Conservation (phyloP, 2,888 invertebrate genomes). For the Stegophylla sp. region DNA sequence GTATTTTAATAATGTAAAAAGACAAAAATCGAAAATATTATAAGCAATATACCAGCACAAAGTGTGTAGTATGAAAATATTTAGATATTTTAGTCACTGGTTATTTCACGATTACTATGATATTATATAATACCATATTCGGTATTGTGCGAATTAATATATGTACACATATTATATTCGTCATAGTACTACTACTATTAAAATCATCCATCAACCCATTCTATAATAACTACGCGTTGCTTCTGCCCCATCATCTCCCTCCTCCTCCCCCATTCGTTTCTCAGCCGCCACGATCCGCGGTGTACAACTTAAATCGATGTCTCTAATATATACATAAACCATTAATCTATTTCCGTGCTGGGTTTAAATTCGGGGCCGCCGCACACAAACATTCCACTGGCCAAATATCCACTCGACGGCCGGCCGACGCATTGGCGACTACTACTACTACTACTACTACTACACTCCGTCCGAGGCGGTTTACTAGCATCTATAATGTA, state of each 20-base stretch:
- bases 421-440: slow-evolving; percentile 31
- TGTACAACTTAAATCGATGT: slow-evolving; percentile 25
- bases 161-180: slow-evolving; percentile 1
- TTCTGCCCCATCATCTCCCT: neutral
- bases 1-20: no score
- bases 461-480: slow-evolving; percentile 30
- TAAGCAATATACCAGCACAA: no score
- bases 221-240: neutral
- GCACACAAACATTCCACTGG: slow-evolving; percentile 25
- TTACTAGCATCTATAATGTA: slow-evolving; percentile 49
- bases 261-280: neutral
- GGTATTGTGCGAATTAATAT: slow-evolving; percentile 2
- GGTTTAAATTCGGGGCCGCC: neutral
- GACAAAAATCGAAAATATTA: no score
- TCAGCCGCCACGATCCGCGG: neutral
- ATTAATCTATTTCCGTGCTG: slow-evolving; percentile 36
- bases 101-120: no score
- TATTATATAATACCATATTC: no score
- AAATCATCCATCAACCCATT: slow-evolving; percentile 31
- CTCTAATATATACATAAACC: slow-evolving; percentile 11
- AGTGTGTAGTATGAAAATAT: no score
- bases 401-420: slow-evolving; percentile 40
- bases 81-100: no score
- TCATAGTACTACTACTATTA: neutral
- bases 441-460: no score